Base-by-base conservation (phyloP, 2,113 vertebrate genomes). In the Orycteropus afer region DNA sequence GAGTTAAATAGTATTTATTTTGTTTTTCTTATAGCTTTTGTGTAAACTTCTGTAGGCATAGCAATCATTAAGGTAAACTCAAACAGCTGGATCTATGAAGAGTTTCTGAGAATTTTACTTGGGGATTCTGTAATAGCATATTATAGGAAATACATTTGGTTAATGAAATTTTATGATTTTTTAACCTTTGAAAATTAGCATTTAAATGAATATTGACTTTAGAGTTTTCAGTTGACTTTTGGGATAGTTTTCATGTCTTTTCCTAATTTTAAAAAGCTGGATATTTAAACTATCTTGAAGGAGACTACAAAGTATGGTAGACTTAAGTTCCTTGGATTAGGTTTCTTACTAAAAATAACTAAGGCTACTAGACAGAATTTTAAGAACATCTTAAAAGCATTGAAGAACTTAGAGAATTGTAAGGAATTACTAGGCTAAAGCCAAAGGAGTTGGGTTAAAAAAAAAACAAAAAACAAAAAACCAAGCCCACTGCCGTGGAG, bases 1-100 rank as follows among this genome's bases (percentile, higher is more conserved):
- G 29, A 63, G 37, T 85, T 92, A 81, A 81, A 45, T 89, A 65
- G 40, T 59, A 25, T 85, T n/a, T n/a, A 59, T 55, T 80, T 83
- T 27, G 45, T 69, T 79, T 89, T 89, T 34, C 15, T 91, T 94
- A 14, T 89, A 34, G 6, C 20, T 82, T 93, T 86, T 25, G 74
- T 25, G 51, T 42, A 94, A 59, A 76, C 9, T n/a, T 34, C 55
- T 57, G 55, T 83, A 47, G 23, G 7, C 27, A 42, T 80, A 79
- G 34, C 37, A 94, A 40, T 69, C 29, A 89, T 91, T 90, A 91
- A 87, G 65, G 37, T 89, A 89, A 89, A 86, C n/a, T 71, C 27
- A 91, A 78, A 61, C 80, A 88, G 45, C 27, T 95, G 47, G 10
- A 23, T 87, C 82, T 53, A n/a, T 86, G 17, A 90, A 86, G 20